Evolutionary conservation across 2,113 vertebrate species (phyloP).

Genomic region (Leuciscus idus): DNA sequence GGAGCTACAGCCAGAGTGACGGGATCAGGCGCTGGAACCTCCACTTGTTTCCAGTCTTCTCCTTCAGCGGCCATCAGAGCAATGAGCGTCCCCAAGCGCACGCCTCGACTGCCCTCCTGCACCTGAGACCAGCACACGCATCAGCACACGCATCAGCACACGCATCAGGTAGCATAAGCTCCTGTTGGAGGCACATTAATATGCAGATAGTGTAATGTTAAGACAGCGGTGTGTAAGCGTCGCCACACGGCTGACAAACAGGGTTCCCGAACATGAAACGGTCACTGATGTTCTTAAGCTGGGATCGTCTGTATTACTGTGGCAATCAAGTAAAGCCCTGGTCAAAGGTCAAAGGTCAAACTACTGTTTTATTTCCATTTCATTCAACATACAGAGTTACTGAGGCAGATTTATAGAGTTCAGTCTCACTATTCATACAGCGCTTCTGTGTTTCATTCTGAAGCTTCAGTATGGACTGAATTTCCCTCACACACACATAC

Average conservation of each 20-base stretch:
- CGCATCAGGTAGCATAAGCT: too few species aligned
- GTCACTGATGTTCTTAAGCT: not conserved
- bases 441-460: too few species aligned
- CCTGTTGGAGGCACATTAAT: not conserved
- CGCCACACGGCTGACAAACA: not conserved
- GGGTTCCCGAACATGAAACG: not conserved
- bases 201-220: not conserved
- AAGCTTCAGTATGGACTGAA: not conserved
- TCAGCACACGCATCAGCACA: too few species aligned
- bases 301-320: not conserved
- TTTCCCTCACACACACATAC: too few species aligned
- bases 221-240: not conserved
- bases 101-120: slow-evolving; percentile 87
- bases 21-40: slow-evolving; percentile 78
- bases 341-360: not conserved
- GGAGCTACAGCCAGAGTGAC: slow-evolving; percentile 51
- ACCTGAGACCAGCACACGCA: slow-evolving; percentile 69
- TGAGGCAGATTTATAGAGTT: too few species aligned
- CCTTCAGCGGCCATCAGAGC: slow-evolving; percentile 93
- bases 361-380: not conserved
- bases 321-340: not conserved
- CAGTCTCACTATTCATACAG: too few species aligned
- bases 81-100: slow-evolving; percentile 88
- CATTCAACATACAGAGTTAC: not conserved
- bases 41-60: slow-evolving; percentile 92